phyloP scores from a whole-genome alignment of 2,797 vertebrate genomes.

The Falco columbarius region DNA sequence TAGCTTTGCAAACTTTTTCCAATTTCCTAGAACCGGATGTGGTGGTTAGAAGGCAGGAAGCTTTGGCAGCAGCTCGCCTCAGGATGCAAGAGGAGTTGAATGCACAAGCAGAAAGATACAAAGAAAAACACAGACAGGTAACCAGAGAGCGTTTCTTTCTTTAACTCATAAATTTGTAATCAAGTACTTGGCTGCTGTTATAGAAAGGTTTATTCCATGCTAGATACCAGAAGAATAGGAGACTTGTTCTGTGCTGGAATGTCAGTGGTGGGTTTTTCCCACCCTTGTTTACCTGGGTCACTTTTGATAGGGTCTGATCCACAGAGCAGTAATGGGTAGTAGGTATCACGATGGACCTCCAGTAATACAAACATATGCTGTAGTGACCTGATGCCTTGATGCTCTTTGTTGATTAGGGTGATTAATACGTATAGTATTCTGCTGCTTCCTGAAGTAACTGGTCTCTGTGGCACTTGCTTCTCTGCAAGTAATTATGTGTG shows the following conservation, averaged over 20 bases:
- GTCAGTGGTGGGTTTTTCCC: neutral
- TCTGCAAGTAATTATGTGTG: fast-evolving
- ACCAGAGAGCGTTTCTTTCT: neutral
- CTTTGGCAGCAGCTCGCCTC: slow-evolving; percentile 85
- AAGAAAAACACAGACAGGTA: slow-evolving; percentile 89
- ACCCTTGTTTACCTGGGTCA: neutral
- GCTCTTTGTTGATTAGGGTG: neutral
- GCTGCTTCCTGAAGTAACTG: neutral
- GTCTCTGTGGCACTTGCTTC: neutral
- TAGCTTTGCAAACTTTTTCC: neutral
- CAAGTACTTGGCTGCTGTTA: neutral
- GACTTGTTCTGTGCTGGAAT: neutral
- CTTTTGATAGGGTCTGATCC: neutral
- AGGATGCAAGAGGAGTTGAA: slow-evolving; percentile 91
- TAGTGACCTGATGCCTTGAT: neutral
- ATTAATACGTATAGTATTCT: neutral
- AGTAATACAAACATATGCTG: fast-evolving
- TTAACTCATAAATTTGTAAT: neutral
- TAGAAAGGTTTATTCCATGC: neutral
- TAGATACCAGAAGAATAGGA: neutral
- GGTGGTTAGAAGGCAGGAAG: slow-evolving; percentile 86
- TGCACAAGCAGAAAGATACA: slow-evolving; percentile 86
- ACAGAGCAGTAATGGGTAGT: neutral
- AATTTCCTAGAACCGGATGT: slow-evolving; percentile 70
- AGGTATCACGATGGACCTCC: neutral